Base-by-base conservation (phyloP, 92 coral and sea anemone species). In the Pocillopora grandis region DNA sequence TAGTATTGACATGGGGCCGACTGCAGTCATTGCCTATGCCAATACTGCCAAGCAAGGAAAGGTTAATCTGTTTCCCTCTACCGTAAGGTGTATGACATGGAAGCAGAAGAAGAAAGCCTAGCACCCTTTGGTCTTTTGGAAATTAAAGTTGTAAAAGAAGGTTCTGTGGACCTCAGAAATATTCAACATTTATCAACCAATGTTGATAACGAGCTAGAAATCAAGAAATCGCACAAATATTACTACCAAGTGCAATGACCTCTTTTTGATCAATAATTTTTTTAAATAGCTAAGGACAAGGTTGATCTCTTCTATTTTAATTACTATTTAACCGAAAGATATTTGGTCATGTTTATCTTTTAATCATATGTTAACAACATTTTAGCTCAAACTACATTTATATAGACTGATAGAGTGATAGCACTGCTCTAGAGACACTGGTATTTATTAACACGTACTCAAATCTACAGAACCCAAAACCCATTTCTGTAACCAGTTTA, bases 21-120 rank as follows among this genome's bases (percentile, higher is more conserved):
- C 42, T 71, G 93, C 90, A 59, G 90, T 90, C 18, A 31, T 71
- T 37, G 87, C 66, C 27, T 90, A 90, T 90, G 90, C 93, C 17
- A 89, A 62, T 72, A 75, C 37, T 58, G 89, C 80, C 67, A 87
- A 70, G 60, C 27, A 82, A 36, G 87, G 80, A 9, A 75, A 21
- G 67, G 90, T 87, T 58, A 90, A 87, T 60, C 48, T 90, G 19
- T 87, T 65, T 61, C 90, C 90, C 15, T 70, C 80, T 63, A 87
- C 87, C 56, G 86, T 10, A 87, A 90, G 21, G 90, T 90, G 71
- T 89, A 85, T 89, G 93, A 90, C 73, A 64, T 57, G 10, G 35
- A 69, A 0, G 85, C 81, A 58, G 77, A 71, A 20, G 59, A 55
- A 15, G 37, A 81, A 76, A 90, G 90, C 58, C 61, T 31, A 12